Evolutionary conservation across 2,888 invertebrate genomes (phyloP), one percentile per base, ranked within the genome.

Genomic region (Hirtodrosophila cameraria): DNA sequence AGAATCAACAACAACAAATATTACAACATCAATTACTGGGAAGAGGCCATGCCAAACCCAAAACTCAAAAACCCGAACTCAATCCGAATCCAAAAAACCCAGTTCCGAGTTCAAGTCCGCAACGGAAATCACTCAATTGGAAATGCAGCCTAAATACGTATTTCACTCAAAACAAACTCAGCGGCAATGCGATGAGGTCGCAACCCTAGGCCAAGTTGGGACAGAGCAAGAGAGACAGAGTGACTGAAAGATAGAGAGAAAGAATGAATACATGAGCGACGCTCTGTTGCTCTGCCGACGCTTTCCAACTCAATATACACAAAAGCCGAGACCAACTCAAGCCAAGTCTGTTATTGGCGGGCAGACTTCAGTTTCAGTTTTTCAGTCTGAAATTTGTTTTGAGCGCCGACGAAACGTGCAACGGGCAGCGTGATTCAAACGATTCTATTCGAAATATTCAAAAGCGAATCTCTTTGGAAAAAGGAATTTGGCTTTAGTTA

Each of bases 361-460:
- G 46, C 74, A 59, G 84, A 67, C 61, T 69, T 83, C 48, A 69
- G 83, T 66, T 84, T 66, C 27, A 36, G 55, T 58, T 59, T 86
- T 80, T 74, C 73, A 87, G 88, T 82, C 79, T 70, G 69, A 66
- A 67, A 74, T 85, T 80, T 62, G 82, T 86, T 87, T 82, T 80
- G 81, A 87, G 78, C 81, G 84, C 49, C 61, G 68, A 64, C 68
- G 72, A 61, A 75, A 73, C 79, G 83, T 64, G 55, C 60, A 50
- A 35, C 86, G 87, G 80, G 43, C 41, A 54, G 39, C 70, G 68
- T 23, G 23, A 7, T 5, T 23, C n/a, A n/a, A 23, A 3, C 23
- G 23, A 23, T 20, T 5, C 18, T 5, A 20, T 20, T 20, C 18
- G 5, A 20, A 20, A 20, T 20, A 20, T 20, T 8, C 3, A n/a